A percentile compares a stretch with the other conserved stretches of the same genome.
These are phyloP conservation scores for Callorhinus ursinus DNA, from an alignment of 2,113 vertebrate genomes.

Conservation along the genomic window DNA sequence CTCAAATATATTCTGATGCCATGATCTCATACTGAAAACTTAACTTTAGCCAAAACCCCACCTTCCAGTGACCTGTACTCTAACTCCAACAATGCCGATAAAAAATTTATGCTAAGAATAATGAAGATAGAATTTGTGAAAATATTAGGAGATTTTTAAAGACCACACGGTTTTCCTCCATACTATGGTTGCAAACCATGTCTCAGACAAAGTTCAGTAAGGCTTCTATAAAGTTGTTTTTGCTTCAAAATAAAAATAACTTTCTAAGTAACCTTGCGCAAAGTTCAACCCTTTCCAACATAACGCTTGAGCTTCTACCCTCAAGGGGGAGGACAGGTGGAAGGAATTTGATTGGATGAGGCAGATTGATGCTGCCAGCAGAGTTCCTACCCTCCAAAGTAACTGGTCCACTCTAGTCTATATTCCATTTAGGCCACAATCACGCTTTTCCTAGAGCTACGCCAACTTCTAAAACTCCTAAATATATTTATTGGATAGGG, in stretches of 20 bases:
- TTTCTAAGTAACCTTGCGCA: not conserved
- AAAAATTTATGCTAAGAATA: not conserved
- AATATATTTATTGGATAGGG: not conserved
- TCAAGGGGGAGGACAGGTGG: no score
- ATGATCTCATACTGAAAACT: not conserved
- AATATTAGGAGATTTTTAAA: not conserved
- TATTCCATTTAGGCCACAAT: not conserved
- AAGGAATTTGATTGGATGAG: not conserved
- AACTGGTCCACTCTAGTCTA: rapidly evolving
- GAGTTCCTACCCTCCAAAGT: not conserved
- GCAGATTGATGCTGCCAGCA: not conserved
- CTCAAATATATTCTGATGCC: not conserved
- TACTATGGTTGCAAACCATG: not conserved
- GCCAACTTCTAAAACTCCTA: not conserved
- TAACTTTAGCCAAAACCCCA: not conserved
- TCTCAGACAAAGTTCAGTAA: not conserved
- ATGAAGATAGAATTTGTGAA: not conserved
- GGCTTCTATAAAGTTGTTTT: not conserved
- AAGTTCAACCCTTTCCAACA: not conserved
- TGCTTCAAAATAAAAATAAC: not conserved
- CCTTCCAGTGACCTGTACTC: not conserved
- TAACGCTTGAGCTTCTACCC: not conserved
- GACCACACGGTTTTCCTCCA: not conserved
- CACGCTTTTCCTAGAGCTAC: not conserved
- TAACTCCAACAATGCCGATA: not conserved